phyloP scores from a whole-genome alignment of 2,113 vertebrate genomes.

The Rhinopomastus cyanomelas region DNA sequence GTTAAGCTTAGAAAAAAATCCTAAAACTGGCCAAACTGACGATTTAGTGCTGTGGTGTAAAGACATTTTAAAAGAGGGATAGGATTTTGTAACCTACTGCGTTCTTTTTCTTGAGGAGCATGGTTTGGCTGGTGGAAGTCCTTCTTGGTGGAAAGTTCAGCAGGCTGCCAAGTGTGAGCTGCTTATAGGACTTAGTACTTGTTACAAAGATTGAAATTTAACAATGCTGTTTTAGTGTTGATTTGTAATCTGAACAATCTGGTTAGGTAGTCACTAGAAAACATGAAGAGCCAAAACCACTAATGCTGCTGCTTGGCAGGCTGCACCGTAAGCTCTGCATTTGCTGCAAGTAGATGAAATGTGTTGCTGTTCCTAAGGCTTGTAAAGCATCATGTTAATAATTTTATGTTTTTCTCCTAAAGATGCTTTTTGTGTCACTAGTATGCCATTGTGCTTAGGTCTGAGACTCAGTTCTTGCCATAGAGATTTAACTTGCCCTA shows the following conservation, averaged over 20 bases:
- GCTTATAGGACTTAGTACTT: background rate
- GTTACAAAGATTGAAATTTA: background rate
- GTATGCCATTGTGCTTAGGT: background rate
- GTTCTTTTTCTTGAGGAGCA: background rate
- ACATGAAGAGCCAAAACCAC: background rate
- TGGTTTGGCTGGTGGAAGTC: background rate
- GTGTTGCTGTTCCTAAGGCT: background rate
- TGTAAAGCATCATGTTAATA: background rate
- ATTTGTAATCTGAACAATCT: background rate
- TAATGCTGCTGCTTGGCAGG: background rate
- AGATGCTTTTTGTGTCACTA: background rate
- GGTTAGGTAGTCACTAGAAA: background rate
- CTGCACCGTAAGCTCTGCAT: background rate
- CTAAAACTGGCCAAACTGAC: background rate
- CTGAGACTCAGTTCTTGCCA: background rate
- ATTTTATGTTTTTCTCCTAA: background rate
- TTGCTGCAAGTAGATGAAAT: background rate
- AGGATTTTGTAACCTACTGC: background rate
- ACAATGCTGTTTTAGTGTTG: background rate
- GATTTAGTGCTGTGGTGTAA: background rate
- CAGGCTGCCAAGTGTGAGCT: background rate
- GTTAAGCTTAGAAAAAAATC: background rate
- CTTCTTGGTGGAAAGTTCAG: background rate
- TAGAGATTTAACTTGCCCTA: background rate
- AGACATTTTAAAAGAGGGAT: background rate